Percentiles rank a stretch among this genome's conserved stretches.
phyloP scores from a whole-genome alignment of 2,888 invertebrate genomes.

The Clusia tigrina region DNA sequence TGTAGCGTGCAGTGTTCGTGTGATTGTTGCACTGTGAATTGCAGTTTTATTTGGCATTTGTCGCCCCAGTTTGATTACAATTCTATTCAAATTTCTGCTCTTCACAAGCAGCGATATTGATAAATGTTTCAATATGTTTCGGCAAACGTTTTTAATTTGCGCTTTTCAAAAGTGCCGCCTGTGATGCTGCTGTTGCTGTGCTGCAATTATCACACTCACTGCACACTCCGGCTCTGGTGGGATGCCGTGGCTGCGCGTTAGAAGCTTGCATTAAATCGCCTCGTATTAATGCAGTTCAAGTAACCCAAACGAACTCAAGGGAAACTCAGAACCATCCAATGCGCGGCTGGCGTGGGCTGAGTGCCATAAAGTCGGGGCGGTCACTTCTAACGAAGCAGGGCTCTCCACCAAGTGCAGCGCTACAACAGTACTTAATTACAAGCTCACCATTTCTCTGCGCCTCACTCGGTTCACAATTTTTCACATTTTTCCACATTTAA shows the following conservation, averaged over 20 bases:
- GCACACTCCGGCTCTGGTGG: too few relatives aligned
- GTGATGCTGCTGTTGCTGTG: neutral
- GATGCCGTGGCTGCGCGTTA: too few relatives aligned
- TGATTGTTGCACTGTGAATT: neutral
- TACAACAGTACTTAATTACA: neutral
- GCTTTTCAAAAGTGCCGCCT: conserved; percentile 20
- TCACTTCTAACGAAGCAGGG: too few relatives aligned
- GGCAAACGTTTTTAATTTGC: conserved; percentile 24
- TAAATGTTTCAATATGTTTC: conserved; percentile 34
- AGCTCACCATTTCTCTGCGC: neutral
- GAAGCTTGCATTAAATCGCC: conserved; percentile 34
- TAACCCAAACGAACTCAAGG: conserved; percentile 42
- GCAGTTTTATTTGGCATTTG: conserved; percentile 19
- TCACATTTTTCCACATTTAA: neutral
- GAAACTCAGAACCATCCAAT: too few relatives aligned
- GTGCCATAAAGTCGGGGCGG: too few relatives aligned
- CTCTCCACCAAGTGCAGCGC: too few relatives aligned
- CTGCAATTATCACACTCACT: neutral
- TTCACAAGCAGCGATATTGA: conserved; percentile 30
- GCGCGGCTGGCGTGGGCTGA: too few relatives aligned
- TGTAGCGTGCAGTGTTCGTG: conserved; percentile 5
- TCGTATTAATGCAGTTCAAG: conserved; percentile 33
- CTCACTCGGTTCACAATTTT: too few relatives aligned
- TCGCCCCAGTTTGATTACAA: conserved; percentile 32
- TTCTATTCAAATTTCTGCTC: too few relatives aligned